Evolutionary conservation across 2,113 vertebrate genomes (phyloP).

Genomic region (Gallinago paraguaiae): DNA sequence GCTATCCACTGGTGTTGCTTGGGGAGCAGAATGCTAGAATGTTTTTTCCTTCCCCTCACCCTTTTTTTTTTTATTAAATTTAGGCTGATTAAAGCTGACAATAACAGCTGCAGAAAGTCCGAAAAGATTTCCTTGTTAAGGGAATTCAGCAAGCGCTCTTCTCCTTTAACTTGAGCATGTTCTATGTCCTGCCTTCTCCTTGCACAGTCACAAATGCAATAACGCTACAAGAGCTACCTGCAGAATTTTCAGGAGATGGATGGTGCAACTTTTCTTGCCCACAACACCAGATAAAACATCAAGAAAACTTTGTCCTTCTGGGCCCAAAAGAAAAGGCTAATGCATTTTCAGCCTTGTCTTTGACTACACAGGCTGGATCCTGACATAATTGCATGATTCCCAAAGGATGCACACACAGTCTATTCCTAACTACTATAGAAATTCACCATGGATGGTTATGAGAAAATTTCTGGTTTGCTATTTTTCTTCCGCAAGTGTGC

Average conservation of each 20-base stretch:
- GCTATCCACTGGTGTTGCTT: background rate
- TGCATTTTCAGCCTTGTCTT: background rate
- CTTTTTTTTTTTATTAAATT: background rate
- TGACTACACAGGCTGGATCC: background rate
- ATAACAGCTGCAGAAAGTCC: background rate
- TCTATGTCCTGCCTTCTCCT: background rate
- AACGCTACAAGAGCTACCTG: background rate
- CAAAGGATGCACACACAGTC: background rate
- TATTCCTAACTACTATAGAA: background rate
- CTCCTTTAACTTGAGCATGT: background rate
- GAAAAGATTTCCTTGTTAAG: background rate
- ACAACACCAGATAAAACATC: background rate
- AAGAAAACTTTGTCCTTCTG: background rate
- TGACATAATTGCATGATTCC: background rate
- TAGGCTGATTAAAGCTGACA: background rate
- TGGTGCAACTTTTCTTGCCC: background rate
- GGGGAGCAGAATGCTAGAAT: background rate
- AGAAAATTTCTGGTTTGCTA: background rate
- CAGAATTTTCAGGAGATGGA: background rate
- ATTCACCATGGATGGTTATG: background rate
- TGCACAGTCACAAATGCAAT: background rate
- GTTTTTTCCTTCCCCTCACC: rapidly evolving
- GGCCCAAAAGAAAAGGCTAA: background rate
- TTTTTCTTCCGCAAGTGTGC: background rate
- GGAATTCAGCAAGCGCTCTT: background rate